A percentile compares a stretch with the other conserved stretches of the same genome.
phyloP scores from a whole-genome alignment of 2,113 vertebrate species.

The Damaliscus lunatus region DNA sequence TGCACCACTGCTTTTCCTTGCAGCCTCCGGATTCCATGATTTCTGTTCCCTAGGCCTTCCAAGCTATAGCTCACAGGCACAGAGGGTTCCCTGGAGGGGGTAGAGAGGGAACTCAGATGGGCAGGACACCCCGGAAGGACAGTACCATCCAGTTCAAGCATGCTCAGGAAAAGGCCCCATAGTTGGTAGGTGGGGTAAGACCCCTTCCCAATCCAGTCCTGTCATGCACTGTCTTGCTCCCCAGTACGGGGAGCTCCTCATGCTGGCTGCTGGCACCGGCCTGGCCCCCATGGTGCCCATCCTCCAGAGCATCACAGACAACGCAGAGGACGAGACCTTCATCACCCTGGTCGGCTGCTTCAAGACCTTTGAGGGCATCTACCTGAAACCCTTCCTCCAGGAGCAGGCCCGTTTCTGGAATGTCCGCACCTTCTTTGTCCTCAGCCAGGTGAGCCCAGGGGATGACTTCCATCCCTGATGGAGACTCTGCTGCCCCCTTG shows the following conservation, averaged over 20 bases:
- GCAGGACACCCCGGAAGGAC: background rate
- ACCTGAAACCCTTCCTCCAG: conserved; percentile 83
- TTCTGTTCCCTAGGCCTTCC: background rate
- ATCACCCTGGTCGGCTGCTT: conserved; percentile 85
- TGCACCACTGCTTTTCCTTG: background rate
- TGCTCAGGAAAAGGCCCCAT: background rate
- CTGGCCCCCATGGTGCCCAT: conserved; percentile 86
- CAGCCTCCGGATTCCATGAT: background rate
- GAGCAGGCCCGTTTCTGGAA: conserved; percentile 85
- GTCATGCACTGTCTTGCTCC: accelerated
- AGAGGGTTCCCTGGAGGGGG: background rate
- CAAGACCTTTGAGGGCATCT: conserved; percentile 81
- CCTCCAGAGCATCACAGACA: conserved; percentile 81
- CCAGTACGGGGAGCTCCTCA: conserved; percentile 84
- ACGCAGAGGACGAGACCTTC: conserved; percentile 86
- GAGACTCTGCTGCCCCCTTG: background rate
- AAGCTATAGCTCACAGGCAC: background rate
- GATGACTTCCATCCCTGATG: background rate
- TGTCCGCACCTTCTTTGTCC: conserved; percentile 80
- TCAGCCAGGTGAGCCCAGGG: conserved; percentile 82
- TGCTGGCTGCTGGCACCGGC: conserved; percentile 85
- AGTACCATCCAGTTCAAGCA: background rate
- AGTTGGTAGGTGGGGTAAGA: background rate
- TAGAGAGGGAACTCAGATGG: background rate
- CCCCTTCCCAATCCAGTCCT: background rate